Base-by-base conservation (phyloP, 2,113 vertebrate species). In the Ascaphus truei region DNA sequence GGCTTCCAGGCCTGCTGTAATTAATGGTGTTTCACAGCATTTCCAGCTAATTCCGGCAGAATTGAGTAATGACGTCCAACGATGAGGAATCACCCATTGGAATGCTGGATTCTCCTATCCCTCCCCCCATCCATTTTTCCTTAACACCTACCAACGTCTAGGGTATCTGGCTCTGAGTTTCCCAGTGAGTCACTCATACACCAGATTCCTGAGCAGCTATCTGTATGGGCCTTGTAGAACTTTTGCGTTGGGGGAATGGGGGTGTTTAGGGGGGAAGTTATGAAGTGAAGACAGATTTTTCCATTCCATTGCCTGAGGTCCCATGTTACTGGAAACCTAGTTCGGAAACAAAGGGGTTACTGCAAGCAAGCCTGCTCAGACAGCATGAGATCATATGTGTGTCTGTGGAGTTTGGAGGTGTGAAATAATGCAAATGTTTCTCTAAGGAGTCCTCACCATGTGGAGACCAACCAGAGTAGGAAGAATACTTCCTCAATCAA, bases 91-190 rank as follows among this genome's bases (percentile, higher is more conserved):
- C 53, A 52, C 65, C 53, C 15, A 27, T 31, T 68, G 65, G 65
- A 68, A 68, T 47, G 39, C 23, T 48, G 53, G 65, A 68, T 68
- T 68, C 34, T 41, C 41, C 53, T 58, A n/a, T n/a, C 7, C 7
- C 25, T 10, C 7, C 31, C 41, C 39, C 18, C 39, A 30, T 50
- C 61, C 31, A 22, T 25, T 5, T 63, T 63, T 63, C 61, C 31
- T 36, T 13, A 47, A 57, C 52, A 27, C 65, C 53, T 58, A 68
- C 65, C 18, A 34, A 34, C 58, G 37, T 47, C 65, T 34, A 5
- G 20, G 7, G 23, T 11, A 43, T 10, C n/a, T n/a, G n/a, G n/a
- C n/a, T n/a, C n/a, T n/a, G n/a, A n/a, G 6, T 16, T 16, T 2
- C 16, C 37, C 23, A 41, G 3, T 45, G 63, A 66, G 51, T 66